Evolutionary conservation across 2,888 invertebrate genomes (phyloP).

Genomic region (Oscheius sp.): DNA sequence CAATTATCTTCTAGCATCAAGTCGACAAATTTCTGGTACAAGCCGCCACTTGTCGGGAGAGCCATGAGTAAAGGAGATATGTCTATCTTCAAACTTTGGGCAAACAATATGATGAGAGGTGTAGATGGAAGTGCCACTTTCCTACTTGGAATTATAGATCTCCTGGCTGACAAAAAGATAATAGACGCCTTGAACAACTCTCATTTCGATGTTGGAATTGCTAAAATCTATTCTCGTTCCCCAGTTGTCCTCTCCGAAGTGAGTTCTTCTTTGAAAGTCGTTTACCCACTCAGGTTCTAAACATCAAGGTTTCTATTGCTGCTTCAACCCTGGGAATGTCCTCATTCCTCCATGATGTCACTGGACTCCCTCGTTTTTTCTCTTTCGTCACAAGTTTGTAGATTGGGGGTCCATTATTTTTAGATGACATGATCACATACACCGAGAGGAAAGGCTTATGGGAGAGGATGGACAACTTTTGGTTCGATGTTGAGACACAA

Average conservation of each 20-base stretch:
- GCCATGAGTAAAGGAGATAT: background rate
- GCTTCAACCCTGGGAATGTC: background rate
- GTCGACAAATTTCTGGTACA: background rate
- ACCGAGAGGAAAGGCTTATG: background rate
- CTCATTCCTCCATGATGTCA: background rate
- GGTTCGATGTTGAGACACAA: background rate
- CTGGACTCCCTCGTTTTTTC: background rate
- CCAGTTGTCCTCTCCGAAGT: background rate
- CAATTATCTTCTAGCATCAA: background rate
- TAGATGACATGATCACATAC: background rate
- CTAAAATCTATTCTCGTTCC: background rate
- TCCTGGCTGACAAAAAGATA: background rate
- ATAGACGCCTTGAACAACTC: background rate
- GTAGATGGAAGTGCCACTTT: no score
- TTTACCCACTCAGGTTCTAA: background rate
- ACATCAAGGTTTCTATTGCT: background rate
- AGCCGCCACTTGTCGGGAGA: background rate
- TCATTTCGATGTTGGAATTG: background rate
- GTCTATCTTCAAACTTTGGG: background rate
- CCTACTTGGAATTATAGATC: no score
- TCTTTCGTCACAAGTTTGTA: background rate
- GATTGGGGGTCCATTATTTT: background rate
- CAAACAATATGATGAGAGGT: background rate
- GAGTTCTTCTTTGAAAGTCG: background rate
- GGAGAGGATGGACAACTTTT: background rate